A percentile compares a stretch with the other conserved stretches of the same genome.
phyloP scores from a whole-genome alignment of 1,140 invertebrate species.

The Phthorimaea operculella region DNA sequence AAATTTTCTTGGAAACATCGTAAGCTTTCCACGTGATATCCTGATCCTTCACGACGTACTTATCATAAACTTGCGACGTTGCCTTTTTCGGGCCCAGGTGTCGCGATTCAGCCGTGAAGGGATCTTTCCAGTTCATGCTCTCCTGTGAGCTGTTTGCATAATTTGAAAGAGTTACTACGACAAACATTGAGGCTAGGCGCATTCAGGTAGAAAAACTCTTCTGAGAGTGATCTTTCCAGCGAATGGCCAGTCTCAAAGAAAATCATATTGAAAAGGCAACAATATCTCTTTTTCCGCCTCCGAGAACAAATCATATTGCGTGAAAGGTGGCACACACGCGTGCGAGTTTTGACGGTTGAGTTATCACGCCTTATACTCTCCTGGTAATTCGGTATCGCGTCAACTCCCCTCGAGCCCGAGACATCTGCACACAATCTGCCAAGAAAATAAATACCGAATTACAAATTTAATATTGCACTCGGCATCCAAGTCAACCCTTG shows the following conservation, averaged over 20 bases:
- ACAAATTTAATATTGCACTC: conserved; percentile 21
- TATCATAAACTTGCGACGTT: not conserved
- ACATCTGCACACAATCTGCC: conserved; percentile 16
- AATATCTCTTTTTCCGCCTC: not conserved
- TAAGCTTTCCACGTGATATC: not conserved
- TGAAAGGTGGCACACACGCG: conserved; percentile 8
- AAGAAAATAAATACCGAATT: conserved; percentile 13
- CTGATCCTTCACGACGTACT: not conserved
- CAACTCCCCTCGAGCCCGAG: not conserved
- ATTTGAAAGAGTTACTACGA: too few relatives aligned
- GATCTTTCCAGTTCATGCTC: too few relatives aligned
- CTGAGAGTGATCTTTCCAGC: too few relatives aligned
- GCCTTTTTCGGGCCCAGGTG: too few relatives aligned
- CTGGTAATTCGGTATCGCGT: not conserved
- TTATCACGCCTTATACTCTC: conserved; percentile 19
- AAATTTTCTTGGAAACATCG: not conserved
- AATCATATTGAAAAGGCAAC: not conserved
- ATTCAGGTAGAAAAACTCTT: too few relatives aligned
- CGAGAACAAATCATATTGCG: conserved; percentile 1
- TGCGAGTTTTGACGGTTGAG: conserved; percentile 32
- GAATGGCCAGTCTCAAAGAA: too few relatives aligned
- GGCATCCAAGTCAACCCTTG: conserved; percentile 3
- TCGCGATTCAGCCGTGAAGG: too few relatives aligned
- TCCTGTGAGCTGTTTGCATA: too few relatives aligned
- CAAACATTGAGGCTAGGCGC: too few relatives aligned